A percentile compares a stretch with the other conserved stretches of the same genome.
Conservation (phyloP, 2,113 vertebrate species). For the Harpagus bidentatus region DNA sequence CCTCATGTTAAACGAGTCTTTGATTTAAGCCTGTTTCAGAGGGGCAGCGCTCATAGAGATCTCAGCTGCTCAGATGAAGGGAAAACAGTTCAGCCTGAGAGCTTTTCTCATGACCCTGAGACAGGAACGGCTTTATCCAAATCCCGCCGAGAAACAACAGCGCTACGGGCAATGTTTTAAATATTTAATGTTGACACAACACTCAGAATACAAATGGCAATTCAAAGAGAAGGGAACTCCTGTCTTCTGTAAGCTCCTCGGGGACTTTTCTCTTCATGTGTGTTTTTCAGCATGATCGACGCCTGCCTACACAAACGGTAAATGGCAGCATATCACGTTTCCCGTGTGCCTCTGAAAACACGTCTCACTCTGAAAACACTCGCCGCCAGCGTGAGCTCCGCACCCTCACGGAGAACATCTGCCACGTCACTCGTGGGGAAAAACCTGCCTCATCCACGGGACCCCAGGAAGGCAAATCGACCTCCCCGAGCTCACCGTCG, state of each 20-base stretch:
- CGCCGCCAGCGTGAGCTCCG: fast-evolving
- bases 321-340: fast-evolving
- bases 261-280: background rate
- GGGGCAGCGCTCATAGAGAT: background rate
- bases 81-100: background rate
- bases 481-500: background rate
- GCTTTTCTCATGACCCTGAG: background rate
- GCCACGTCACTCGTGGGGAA: fast-evolving
- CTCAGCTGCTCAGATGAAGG: background rate
- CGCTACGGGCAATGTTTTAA: background rate
- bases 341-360: background rate
- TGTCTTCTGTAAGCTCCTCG: background rate
- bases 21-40: background rate
- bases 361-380: background rate
- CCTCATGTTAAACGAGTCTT: background rate
- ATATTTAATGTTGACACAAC: conserved; percentile 23
- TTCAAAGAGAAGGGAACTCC: background rate
- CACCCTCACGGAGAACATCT: background rate
- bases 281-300: background rate
- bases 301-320: fast-evolving
- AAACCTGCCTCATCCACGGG: background rate
- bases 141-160: background rate
- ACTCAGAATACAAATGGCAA: background rate
- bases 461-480: fast-evolving
- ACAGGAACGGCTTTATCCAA: background rate